phyloP scores from a whole-genome alignment of 2,888 invertebrate species.

The Pristionchus exspectatus region DNA sequence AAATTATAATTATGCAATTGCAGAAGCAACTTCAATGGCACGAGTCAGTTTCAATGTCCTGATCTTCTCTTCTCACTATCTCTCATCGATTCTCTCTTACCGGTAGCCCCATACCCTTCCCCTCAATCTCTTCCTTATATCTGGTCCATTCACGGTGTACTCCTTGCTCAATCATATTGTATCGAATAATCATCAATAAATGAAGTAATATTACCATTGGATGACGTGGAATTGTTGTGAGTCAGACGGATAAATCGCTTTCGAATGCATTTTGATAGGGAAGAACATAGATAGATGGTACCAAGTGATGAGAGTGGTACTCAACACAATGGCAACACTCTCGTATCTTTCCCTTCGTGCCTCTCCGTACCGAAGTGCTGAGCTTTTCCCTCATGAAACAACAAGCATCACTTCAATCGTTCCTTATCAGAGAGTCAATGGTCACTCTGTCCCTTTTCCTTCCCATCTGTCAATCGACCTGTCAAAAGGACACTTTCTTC shows the following conservation, averaged over 20 bases:
- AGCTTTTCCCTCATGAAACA: background rate
- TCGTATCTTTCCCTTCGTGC: background rate
- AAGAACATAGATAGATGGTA: background rate
- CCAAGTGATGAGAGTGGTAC: background rate
- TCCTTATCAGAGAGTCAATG: background rate
- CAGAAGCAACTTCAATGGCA: slow-evolving; percentile 23
- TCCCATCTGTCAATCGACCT: slow-evolving; percentile 13
- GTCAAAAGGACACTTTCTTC: background rate
- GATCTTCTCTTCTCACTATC: background rate
- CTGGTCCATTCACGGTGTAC: background rate
- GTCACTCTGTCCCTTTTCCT: background rate
- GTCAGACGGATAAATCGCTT: background rate
- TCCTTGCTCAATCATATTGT: background rate
- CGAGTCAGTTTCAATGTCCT: background rate
- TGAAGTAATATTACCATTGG: background rate
- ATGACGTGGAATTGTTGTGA: background rate
- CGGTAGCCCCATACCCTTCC: background rate
- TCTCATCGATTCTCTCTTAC: background rate
- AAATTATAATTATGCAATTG: background rate
- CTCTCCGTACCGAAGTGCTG: slow-evolving; percentile 6
- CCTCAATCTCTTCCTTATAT: background rate
- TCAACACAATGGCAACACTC: background rate
- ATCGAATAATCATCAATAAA: background rate
- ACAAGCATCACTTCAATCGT: background rate
- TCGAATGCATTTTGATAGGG: background rate